A percentile compares a stretch with the other conserved stretches of the same genome.
These are phyloP conservation scores for Phengaris arion DNA, from an alignment of 2,888 invertebrate genomes.

Conservation along the genomic window DNA sequence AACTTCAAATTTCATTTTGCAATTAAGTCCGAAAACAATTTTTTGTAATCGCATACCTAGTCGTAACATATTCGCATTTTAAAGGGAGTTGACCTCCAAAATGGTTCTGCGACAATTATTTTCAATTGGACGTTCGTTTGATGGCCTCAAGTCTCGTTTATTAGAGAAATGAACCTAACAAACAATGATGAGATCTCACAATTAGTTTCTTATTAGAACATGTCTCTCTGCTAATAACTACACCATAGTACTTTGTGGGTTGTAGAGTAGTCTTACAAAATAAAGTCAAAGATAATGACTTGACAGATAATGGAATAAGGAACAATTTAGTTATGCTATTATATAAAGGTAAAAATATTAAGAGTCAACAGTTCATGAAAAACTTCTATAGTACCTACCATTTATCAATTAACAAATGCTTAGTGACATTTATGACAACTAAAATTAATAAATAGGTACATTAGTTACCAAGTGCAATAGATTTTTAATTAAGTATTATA, in stretches of 20 bases:
- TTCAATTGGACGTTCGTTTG: slow-evolving; percentile 59
- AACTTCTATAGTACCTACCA: too few species aligned
- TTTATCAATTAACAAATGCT: too few species aligned
- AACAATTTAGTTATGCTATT: not conserved
- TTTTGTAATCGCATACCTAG: slow-evolving; percentile 28
- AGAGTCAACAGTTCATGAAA: too few species aligned
- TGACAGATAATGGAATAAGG: not conserved
- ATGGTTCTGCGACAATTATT: slow-evolving; percentile 59
- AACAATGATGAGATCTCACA: slow-evolving; percentile 33
- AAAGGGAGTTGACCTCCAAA: slow-evolving; percentile 50
- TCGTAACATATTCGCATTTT: slow-evolving; percentile 35
- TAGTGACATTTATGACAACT: too few species aligned
- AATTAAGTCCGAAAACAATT: slow-evolving; percentile 37
- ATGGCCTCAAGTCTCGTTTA: slow-evolving; percentile 45
- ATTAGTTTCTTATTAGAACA: slow-evolving; percentile 32
- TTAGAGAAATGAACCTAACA: slow-evolving; percentile 29
- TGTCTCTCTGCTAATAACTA: slow-evolving; percentile 1
- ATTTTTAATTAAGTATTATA: too few species aligned
- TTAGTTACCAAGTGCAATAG: too few species aligned
- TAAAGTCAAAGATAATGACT: not conserved
- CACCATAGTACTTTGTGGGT: not conserved
- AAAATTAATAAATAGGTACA: too few species aligned
- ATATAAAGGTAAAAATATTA: not conserved
- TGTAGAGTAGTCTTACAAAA: not conserved
- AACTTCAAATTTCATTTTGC: slow-evolving; percentile 48